Percentiles rank a stretch among this genome's conserved stretches.
These are phyloP conservation scores for Listrodromus nycthemerus DNA, from an alignment of 2,888 invertebrate genomes.

Conservation along the genomic window DNA sequence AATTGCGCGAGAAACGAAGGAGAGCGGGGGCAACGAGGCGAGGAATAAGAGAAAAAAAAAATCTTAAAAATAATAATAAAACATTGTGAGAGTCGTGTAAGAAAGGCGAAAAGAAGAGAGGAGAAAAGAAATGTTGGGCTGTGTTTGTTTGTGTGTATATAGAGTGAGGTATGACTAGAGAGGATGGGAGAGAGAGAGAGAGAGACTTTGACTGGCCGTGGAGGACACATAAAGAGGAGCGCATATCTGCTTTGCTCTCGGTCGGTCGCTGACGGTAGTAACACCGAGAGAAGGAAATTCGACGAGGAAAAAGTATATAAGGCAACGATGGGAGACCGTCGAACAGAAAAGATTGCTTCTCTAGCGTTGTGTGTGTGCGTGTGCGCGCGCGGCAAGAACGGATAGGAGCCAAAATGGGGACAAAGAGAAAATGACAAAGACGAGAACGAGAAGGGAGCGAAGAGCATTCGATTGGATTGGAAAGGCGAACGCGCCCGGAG, in stretches of 20 bases:
- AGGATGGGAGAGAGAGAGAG: no score
- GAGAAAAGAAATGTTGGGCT: constrained; percentile 35
- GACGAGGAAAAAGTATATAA: constrained; percentile 58
- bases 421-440: constrained; percentile 81
- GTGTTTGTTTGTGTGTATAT: neutral
- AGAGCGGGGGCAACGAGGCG: constrained; percentile 30
- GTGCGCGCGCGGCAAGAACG: constrained; percentile 39
- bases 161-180: constrained; percentile 53
- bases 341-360: constrained; percentile 10
- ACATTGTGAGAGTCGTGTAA: constrained; percentile 19
- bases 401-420: constrained; percentile 76
- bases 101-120: constrained; percentile 21
- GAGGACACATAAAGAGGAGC: constrained; percentile 53
- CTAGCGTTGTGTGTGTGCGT: neutral
- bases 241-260: constrained; percentile 62
- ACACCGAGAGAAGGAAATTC: constrained; percentile 54
- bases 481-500: constrained; percentile 77
- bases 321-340: constrained; percentile 30
- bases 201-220: constrained; percentile 32
- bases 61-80: neutral
- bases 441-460: constrained; percentile 70
- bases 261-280: constrained; percentile 32
- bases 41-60: constrained; percentile 33
- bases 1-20: constrained; percentile 9
- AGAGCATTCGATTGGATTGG: constrained; percentile 80